phyloP scores from a whole-genome alignment of 2,888 invertebrate species.

The Callosobruchus maculatus region DNA sequence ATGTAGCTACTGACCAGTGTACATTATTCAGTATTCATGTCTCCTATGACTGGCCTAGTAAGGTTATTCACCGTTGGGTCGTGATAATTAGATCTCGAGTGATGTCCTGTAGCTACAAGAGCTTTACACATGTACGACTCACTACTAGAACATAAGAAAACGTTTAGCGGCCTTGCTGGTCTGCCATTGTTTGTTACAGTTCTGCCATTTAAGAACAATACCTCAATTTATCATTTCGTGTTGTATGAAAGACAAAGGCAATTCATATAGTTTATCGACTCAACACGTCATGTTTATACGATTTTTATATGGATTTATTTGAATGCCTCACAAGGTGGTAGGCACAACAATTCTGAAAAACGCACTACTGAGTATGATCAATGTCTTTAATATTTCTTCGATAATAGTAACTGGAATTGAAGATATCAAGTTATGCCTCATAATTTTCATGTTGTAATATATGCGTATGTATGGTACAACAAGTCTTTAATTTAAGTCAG shows the following conservation, averaged over 20 bases:
- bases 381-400: background rate
- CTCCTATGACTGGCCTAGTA: background rate
- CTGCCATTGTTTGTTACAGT: background rate
- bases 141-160: background rate
- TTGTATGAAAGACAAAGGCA: background rate
- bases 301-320: background rate
- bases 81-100: background rate
- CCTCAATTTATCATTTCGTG: background rate
- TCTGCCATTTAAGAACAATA: background rate
- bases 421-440: too few species aligned
- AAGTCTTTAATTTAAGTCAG: too few species aligned
- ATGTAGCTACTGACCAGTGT: too few species aligned
- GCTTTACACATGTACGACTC: background rate
- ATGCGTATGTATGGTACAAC: too few species aligned
- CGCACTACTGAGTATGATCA: background rate
- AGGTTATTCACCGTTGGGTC: background rate
- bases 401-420: too few species aligned
- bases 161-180: background rate
- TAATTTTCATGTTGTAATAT: too few species aligned
- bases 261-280: background rate
- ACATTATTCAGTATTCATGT: background rate
- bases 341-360: too few species aligned
- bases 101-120: background rate
- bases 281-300: background rate
- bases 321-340: background rate